These are phyloP conservation scores for Brevimyrus niger DNA, from an alignment of 2,113 vertebrate genomes.

Conservation along the genomic window DNA sequence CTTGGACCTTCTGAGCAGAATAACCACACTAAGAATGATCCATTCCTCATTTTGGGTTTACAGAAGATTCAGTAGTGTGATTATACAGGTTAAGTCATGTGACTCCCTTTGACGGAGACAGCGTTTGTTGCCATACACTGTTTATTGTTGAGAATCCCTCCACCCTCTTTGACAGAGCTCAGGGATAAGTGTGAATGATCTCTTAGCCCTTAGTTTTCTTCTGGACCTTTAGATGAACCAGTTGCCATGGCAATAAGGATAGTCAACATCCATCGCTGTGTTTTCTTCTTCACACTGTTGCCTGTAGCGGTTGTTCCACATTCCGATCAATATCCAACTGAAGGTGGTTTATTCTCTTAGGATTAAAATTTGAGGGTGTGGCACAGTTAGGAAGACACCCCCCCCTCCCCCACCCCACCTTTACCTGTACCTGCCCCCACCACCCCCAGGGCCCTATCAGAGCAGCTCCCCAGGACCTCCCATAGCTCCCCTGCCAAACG, in stretches of 20 bases:
- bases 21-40: not conserved
- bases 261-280: not conserved
- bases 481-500: conserved; percentile 49
- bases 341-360: not conserved
- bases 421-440: not conserved
- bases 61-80: not conserved
- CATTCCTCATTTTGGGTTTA: not conserved
- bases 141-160: not conserved
- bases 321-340: not conserved
- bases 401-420: not conserved
- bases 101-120: not conserved
- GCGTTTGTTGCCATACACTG: not conserved
- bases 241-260: not conserved
- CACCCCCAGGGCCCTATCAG: conserved; percentile 28
- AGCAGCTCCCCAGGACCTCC: conserved; percentile 32
- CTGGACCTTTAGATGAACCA: not conserved
- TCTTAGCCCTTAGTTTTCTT: not conserved
- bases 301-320: not conserved
- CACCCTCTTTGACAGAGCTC: not conserved
- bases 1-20: not conserved
- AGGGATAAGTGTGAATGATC: not conserved
- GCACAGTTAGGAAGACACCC: not conserved
- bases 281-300: not conserved
- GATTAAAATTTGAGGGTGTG: not conserved
- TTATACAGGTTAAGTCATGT: not conserved